phyloP scores from a whole-genome alignment of 2,888 invertebrate species.

The Pteria penguin region DNA sequence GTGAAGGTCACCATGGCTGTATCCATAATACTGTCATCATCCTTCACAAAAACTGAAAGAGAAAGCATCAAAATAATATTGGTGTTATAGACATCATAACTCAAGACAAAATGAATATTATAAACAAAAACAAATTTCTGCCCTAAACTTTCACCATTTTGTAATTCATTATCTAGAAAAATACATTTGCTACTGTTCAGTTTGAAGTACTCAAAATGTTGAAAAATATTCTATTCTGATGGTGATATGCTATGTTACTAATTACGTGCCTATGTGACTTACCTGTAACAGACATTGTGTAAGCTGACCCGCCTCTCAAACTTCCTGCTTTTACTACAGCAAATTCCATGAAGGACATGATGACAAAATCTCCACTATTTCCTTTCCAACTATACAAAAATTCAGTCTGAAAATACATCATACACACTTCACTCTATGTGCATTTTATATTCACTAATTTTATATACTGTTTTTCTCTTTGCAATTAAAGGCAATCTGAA shows the following conservation, averaged over 20 bases:
- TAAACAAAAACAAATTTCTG: background rate
- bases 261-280: too few relatives aligned
- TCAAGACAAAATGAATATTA: background rate
- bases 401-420: conserved; percentile 7
- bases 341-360: conserved; percentile 13
- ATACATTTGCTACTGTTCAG: too few relatives aligned
- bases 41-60: conserved; percentile 24
- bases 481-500: too few relatives aligned
- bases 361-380: conserved; percentile 8
- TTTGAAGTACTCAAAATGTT: too few relatives aligned
- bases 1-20: conserved; percentile 11
- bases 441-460: too few relatives aligned
- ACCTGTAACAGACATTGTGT: conserved; percentile 34
- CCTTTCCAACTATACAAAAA: conserved; percentile 11
- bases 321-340: conserved; percentile 21
- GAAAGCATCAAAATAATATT: background rate
- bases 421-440: too few relatives aligned
- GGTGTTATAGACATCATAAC: background rate
- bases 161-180: too few relatives aligned
- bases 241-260: too few relatives aligned
- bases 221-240: too few relatives aligned
- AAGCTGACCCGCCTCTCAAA: conserved; percentile 22
- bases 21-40: conserved; percentile 3
- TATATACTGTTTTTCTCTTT: too few relatives aligned
- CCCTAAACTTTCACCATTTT: too few relatives aligned